Conservation (phyloP, 92 coral and sea anemone genomes). For the Porites evermanni region DNA sequence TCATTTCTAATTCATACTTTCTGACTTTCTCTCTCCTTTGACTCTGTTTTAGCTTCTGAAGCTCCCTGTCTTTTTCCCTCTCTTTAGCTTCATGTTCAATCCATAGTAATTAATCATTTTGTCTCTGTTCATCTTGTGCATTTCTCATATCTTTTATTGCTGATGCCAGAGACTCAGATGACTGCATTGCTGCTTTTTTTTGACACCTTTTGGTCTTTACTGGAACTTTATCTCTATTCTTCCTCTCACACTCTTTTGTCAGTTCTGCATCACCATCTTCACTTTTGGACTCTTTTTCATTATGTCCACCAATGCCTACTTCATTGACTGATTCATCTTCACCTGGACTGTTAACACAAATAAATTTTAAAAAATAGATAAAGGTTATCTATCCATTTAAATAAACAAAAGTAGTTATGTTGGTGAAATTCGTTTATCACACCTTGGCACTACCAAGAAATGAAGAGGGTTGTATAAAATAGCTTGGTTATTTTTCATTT, state of each 20-base stretch:
- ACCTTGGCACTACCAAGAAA: slow-evolving; percentile 22
- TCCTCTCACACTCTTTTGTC: not conserved
- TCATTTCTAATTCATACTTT: slow-evolving; percentile 4
- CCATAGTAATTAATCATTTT: slow-evolving; percentile 11
- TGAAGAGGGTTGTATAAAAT: no score
- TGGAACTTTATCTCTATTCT: not conserved
- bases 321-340: slow-evolving; percentile 11
- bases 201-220: not conserved
- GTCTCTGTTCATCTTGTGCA: slow-evolving; percentile 16
- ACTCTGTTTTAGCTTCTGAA: slow-evolving; percentile 1
- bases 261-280: slow-evolving; percentile 2
- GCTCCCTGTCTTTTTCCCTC: slow-evolving; percentile 14
- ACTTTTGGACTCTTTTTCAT: not conserved
- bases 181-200: not conserved
- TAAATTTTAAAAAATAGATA: no score
- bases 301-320: not conserved
- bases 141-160: slow-evolving; percentile 12
- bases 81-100: slow-evolving; percentile 29
- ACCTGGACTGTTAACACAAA: slow-evolving; percentile 1
- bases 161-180: slow-evolving; percentile 12
- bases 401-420: not conserved
- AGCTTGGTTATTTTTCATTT: no score
- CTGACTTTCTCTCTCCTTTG: slow-evolving; percentile 30
- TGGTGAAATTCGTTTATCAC: slow-evolving; percentile 25
- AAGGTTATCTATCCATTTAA: no score